Percentiles rank a stretch among this genome's conserved stretches.
Conservation (phyloP, 1,140 invertebrate species). For the Belonocnema kinseyi region DNA sequence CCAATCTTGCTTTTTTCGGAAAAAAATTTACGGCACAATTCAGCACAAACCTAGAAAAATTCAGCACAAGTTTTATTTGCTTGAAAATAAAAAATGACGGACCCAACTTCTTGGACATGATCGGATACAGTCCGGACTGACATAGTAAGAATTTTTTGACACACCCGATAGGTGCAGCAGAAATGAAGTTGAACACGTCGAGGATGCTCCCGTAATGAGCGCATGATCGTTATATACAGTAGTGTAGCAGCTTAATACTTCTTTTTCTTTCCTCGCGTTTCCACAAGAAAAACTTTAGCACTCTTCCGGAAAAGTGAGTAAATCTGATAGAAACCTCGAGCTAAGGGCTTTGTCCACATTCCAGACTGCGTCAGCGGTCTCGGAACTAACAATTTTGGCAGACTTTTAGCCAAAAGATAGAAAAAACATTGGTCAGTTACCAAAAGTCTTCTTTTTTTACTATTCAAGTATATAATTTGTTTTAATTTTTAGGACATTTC, state of each 20-base stretch:
- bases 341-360: slow-evolving; percentile 4
- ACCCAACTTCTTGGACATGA: too few species aligned
- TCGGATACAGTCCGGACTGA: too few species aligned
- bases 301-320: slow-evolving; percentile 18
- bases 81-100: too few species aligned
- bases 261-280: neutral
- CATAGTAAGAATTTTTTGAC: too few species aligned
- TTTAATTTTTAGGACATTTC: too few species aligned
- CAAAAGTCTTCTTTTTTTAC: neutral
- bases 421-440: neutral
- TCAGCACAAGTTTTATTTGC: too few species aligned
- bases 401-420: neutral
- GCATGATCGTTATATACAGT: neutral
- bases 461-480: too few species aligned
- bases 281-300: neutral
- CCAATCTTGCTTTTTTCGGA: too few species aligned
- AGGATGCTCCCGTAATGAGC: neutral
- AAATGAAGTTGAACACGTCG: neutral
- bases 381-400: too few species aligned
- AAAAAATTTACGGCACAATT: too few species aligned
- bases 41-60: too few species aligned
- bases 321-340: neutral
- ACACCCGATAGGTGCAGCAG: too few species aligned
- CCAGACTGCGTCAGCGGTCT: slow-evolving; percentile 5
- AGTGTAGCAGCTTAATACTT: neutral